Evolutionary conservation across 2,113 vertebrate species (phyloP).

Genomic region (Anseranas semipalmata): DNA sequence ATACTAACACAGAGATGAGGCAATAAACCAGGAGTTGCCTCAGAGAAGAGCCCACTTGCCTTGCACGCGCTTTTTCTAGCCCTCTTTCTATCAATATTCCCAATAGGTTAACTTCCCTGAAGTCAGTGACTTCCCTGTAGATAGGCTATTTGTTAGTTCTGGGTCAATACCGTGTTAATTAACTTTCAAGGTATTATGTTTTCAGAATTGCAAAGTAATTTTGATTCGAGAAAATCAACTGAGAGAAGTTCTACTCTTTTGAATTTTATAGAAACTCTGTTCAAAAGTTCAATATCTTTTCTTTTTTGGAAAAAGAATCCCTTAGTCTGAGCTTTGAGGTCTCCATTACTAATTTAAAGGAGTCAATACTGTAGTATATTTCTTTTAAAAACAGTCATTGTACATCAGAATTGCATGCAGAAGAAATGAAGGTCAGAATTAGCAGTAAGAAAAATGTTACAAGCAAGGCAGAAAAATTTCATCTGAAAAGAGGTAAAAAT

Average conservation of each 20-base stretch:
- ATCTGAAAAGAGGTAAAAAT: neutral
- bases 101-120: neutral
- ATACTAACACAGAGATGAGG: neutral
- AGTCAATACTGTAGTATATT: neutral
- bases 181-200: neutral
- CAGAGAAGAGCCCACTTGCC: neutral
- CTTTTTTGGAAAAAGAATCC: too few species aligned
- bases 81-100: slow-evolving; percentile 1
- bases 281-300: neutral
- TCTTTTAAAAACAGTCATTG: neutral
- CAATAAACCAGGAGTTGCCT: slow-evolving; percentile 5
- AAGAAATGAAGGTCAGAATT: neutral
- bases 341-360: neutral
- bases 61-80: neutral
- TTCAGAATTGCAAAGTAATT: neutral
- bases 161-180: neutral
- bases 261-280: neutral
- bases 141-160: slow-evolving; percentile 1
- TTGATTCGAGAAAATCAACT: neutral
- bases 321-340: neutral
- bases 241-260: neutral
- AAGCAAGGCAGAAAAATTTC: neutral
- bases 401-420: neutral
- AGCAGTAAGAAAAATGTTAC: neutral
- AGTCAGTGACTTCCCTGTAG: neutral